Evolutionary conservation across 1,140 invertebrate species (phyloP).

Genomic region (Ladona fulva): DNA sequence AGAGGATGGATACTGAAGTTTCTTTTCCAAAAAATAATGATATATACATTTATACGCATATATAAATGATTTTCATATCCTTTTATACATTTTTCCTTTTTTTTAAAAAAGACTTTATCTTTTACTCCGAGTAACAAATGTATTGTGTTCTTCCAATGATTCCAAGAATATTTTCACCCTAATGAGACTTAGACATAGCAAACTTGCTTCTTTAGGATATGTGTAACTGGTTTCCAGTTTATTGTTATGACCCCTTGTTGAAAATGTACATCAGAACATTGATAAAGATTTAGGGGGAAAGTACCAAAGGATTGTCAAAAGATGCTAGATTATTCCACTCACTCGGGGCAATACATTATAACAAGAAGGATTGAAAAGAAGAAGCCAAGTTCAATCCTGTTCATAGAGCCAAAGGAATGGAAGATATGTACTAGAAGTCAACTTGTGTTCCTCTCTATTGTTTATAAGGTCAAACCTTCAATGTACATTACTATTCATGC

Average conservation of each 20-base stretch:
- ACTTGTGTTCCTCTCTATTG: not conserved
- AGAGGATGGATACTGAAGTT: not conserved
- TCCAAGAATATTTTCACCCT: not conserved
- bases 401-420: not conserved
- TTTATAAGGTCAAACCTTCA: not conserved
- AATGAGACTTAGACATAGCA: not conserved
- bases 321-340: not conserved
- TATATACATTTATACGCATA: constrained; percentile 4
- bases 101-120: constrained; percentile 1
- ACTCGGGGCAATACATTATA: not conserved
- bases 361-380: not conserved
- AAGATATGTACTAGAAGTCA: not conserved
- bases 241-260: too few relatives aligned
- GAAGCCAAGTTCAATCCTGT: not conserved
- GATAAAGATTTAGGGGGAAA: not conserved
- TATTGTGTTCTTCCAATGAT: not conserved
- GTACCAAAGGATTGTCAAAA: not conserved
- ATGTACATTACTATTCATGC: not conserved
- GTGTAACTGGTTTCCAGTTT: not conserved
- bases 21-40: not conserved
- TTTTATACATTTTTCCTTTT: not conserved
- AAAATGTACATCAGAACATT: not conserved
- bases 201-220: not conserved
- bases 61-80: constrained; percentile 10
- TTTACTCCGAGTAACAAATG: not conserved